Conservation (phyloP, 1,140 invertebrate species). For the Cotesia vestalis region DNA sequence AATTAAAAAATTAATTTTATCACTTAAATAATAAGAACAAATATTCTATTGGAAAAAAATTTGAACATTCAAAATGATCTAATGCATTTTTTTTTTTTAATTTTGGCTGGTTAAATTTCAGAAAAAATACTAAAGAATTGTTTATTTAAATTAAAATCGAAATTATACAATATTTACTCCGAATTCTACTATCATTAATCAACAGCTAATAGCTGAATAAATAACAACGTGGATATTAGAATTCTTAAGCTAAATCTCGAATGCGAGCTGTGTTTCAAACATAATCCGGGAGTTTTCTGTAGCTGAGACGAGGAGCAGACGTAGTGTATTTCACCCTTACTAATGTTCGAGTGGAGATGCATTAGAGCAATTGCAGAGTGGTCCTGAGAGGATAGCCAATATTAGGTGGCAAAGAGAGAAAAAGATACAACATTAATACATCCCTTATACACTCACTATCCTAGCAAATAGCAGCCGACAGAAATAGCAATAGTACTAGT, state of each 20-base stretch:
- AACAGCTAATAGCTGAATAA: neutral
- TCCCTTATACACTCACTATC: conserved; percentile 40
- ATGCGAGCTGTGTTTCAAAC: conserved; percentile 17
- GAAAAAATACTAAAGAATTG: too few relatives aligned
- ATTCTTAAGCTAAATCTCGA: conserved; percentile 14
- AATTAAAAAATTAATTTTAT: too few relatives aligned
- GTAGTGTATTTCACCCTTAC: conserved; percentile 30
- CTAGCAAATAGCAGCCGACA: too few relatives aligned
- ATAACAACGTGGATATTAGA: neutral
- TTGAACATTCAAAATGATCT: too few relatives aligned
- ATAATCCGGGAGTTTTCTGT: conserved; percentile 27
- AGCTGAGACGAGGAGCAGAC: neutral
- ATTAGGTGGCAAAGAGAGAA: conserved; percentile 49
- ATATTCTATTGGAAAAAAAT: too few relatives aligned
- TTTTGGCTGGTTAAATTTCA: too few relatives aligned
- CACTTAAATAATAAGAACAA: too few relatives aligned
- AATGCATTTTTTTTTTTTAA: too few relatives aligned
- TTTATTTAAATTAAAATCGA: too few relatives aligned
- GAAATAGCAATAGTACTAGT: conserved; percentile 7
- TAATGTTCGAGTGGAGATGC: conserved; percentile 48
- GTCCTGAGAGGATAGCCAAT: conserved; percentile 53
- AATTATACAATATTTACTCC: too few relatives aligned
- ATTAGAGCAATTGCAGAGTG: conserved; percentile 56
- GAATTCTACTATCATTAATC: too few relatives aligned
- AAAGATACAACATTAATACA: conserved; percentile 56